Evolutionary conservation across 2,797 vertebrate genomes (phyloP).

Genomic region (Catostomus latipinnis): DNA sequence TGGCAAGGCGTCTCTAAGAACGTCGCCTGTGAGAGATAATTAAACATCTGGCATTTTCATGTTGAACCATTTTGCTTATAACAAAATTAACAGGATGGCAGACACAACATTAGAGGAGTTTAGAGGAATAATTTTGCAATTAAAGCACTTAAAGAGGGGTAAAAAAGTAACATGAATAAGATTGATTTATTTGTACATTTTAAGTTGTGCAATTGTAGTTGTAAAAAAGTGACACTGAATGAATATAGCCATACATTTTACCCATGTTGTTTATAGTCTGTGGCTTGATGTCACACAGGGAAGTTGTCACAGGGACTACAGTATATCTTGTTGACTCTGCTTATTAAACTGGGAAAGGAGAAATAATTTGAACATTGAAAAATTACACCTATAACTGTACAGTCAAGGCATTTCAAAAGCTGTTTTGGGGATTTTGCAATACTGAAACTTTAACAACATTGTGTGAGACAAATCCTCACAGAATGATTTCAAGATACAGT

Average conservation of each 20-base stretch:
- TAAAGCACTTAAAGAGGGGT: background rate
- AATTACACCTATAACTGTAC: no score
- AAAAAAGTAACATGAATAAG: no score
- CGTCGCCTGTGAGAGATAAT: slow-evolving; percentile 35
- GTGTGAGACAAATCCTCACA: background rate
- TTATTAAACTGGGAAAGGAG: no score
- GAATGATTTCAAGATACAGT: background rate
- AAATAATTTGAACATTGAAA: no score
- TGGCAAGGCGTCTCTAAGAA: slow-evolving; percentile 51
- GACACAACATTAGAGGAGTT: background rate
- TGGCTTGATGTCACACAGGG: background rate
- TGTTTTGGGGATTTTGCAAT: background rate
- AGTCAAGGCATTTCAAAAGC: background rate
- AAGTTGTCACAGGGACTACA: no score
- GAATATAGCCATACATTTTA: no score
- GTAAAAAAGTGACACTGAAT: no score
- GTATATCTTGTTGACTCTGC: no score
- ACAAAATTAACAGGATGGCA: slow-evolving; percentile 15
- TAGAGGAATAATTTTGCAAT: slow-evolving; percentile 1
- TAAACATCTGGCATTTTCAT: slow-evolving; percentile 35
- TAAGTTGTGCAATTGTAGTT: background rate
- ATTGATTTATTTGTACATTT: background rate
- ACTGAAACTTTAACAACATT: background rate
- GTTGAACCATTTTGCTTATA: slow-evolving; percentile 41
- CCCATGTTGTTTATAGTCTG: background rate